Evolutionary conservation across 2,888 invertebrate species (phyloP), one percentile per base, ranked within the genome.

Genomic region (Lamellibrachia satsuma): DNA sequence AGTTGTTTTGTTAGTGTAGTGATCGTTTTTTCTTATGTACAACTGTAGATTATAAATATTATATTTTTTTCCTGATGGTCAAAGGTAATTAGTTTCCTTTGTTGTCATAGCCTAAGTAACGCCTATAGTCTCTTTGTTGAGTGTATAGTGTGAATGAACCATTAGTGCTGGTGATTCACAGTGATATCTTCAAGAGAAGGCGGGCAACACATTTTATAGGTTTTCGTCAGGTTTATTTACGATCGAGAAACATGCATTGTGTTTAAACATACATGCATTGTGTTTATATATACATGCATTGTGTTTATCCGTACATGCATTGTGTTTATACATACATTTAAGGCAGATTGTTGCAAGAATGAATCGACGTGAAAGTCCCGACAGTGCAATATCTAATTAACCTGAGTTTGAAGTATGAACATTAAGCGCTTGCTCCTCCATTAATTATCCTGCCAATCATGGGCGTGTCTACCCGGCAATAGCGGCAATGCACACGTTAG

Each of bases 351-450:
- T 75, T 22, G 75, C n/a, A 75, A 75, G 75, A 75, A 75, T 75
- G 75, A 75, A 75, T 75, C 75, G 22, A 75, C 75, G 75, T 75
- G 75, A 75, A 75, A 75, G 75, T 75, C 75, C 22, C 75, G 15
- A 75, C 75, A 22, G 75, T 75, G 75, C 75, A 75, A n/a, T 75
- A 15, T 75, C 75, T 75, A 75, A 75, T 15, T 75, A n/a, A 75
- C 75, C 75, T 75, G 75, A 75, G 75, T 75, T 75, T 75, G n/a
- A n/a, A 75, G 75, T 75, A 75, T n/a, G n/a, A 15, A 75, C 75
- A 75, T n/a, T 3, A 4, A 15, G 75, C n/a, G 75, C n/a, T n/a
- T 75, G 75, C 22, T 22, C 75, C n/a, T n/a, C n/a, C 75, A 4
- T 11, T 75, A 75, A 15, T 6, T 75, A 22, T 75, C 75, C 75